Conservation (phyloP, 2,888 invertebrate genomes). For the Plagiodera versicolora region DNA sequence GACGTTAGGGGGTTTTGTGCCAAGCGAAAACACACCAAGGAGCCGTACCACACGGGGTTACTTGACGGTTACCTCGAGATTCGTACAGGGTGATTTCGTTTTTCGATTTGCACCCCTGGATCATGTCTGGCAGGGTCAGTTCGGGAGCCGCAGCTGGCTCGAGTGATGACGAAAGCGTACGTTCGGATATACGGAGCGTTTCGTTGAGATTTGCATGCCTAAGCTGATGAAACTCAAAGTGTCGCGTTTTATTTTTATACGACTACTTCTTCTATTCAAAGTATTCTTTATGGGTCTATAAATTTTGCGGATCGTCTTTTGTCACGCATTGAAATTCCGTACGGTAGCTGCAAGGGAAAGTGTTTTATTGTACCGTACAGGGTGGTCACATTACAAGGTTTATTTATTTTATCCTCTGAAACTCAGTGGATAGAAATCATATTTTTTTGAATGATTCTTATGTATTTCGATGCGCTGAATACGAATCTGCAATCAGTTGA, state of each 20-base stretch:
- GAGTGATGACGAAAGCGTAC: too few species aligned
- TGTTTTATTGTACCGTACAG: background rate
- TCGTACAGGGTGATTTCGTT: too few species aligned
- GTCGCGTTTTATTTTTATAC: constrained; percentile 3
- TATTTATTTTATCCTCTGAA: too few species aligned
- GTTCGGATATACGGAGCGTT: background rate
- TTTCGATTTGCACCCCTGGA: too few species aligned
- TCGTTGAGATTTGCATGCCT: constrained; percentile 18
- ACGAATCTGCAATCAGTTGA: too few species aligned
- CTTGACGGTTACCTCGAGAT: background rate
- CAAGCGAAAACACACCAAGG: background rate
- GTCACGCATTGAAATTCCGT: constrained; percentile 12
- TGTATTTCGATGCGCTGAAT: too few species aligned
- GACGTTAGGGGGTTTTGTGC: constrained; percentile 35
- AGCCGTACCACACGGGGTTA: background rate
- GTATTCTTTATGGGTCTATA: constrained; percentile 21
- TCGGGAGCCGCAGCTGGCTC: too few species aligned
- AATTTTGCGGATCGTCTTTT: constrained; percentile 19
- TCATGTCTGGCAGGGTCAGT: too few species aligned
- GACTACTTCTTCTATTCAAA: constrained; percentile 14
- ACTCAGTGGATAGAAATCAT: too few species aligned
- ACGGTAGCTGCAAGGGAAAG: constrained; percentile 8
- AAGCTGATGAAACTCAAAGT: constrained; percentile 11
- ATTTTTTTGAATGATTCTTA: too few species aligned
- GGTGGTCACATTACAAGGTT: background rate